phyloP scores from a whole-genome alignment of 92 coral and sea anemone species.

The Meandrina meandrites region DNA sequence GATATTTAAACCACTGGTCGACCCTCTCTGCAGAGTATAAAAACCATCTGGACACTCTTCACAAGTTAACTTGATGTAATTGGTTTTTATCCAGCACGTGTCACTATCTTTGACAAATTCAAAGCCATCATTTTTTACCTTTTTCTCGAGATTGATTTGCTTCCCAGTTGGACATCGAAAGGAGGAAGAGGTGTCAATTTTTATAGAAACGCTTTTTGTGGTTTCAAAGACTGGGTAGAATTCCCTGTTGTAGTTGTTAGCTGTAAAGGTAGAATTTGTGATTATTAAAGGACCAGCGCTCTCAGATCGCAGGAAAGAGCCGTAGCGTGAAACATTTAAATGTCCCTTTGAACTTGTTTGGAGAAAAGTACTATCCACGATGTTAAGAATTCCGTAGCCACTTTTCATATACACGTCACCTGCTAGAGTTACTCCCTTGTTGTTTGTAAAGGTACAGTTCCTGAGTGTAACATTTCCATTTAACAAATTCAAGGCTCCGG shows the following conservation, averaged over 20 bases:
- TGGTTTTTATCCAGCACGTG: slow-evolving; percentile 17
- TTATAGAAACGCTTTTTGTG: slow-evolving; percentile 27
- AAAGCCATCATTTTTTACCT: background rate
- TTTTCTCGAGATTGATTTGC: background rate
- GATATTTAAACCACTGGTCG: background rate
- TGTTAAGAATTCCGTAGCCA: slow-evolving; percentile 40
- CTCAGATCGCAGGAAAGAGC: slow-evolving; percentile 38
- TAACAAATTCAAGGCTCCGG: slow-evolving; percentile 33
- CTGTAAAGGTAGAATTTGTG: slow-evolving; percentile 30
- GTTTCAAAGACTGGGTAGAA: slow-evolving; percentile 27
- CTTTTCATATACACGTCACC: slow-evolving; percentile 34
- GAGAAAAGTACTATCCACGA: slow-evolving; percentile 36
- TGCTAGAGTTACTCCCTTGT: slow-evolving; percentile 21
- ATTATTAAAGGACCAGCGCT: slow-evolving; percentile 42
- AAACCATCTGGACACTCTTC: slow-evolving; percentile 38
- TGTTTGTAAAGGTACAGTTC: slow-evolving; percentile 46
- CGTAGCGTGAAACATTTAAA: background rate
- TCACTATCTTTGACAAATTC: background rate
- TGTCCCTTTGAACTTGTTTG: slow-evolving; percentile 5
- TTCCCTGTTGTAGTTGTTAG: background rate
- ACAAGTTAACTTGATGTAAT: slow-evolving; percentile 38
- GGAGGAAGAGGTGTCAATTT: slow-evolving; percentile 18
- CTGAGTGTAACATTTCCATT: slow-evolving; percentile 25
- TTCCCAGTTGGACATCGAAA: slow-evolving; percentile 33
- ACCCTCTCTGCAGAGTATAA: slow-evolving; percentile 55